These are phyloP conservation scores for Tholera decimalis DNA, from an alignment of 2,888 invertebrate species.

Conservation along the genomic window DNA sequence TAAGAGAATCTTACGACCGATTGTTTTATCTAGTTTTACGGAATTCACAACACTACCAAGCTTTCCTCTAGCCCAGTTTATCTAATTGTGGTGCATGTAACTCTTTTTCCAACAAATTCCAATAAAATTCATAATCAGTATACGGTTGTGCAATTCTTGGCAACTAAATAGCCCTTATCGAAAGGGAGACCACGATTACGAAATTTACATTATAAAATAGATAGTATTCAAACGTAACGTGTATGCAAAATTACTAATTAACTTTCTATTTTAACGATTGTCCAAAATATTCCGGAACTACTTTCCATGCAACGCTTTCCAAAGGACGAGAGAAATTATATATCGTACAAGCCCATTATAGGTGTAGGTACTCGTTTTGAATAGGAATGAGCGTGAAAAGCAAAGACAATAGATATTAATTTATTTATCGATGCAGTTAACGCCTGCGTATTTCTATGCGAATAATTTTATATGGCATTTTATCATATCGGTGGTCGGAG, in stretches of 20 bases:
- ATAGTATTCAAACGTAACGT: conserved; percentile 63
- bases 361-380: conserved; percentile 75
- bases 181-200: conserved; percentile 45
- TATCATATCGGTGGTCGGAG: conserved; percentile 60
- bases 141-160: conserved; percentile 36
- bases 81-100: conserved; percentile 12
- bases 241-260: conserved; percentile 74
- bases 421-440: conserved; percentile 79
- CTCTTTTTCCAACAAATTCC: conserved; percentile 19
- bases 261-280: conserved; percentile 87
- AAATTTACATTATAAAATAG: conserved; percentile 46
- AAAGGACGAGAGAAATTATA: conserved; percentile 90
- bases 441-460: conserved; percentile 70
- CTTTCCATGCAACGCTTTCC: conserved; percentile 87
- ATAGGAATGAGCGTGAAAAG: conserved; percentile 87
- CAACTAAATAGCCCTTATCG: conserved; percentile 35
- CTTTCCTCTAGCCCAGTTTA: conserved; percentile 25
- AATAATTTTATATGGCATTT: conserved; percentile 65
- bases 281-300: conserved; percentile 87
- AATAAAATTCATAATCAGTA: conserved; percentile 4
- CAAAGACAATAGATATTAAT: conserved; percentile 86
- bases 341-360: conserved; percentile 81
- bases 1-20: background rate
- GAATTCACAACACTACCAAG: conserved; percentile 19
- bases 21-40: background rate